Conservation (phyloP, 2,113 vertebrate genomes). For the Clinocottus analis region DNA sequence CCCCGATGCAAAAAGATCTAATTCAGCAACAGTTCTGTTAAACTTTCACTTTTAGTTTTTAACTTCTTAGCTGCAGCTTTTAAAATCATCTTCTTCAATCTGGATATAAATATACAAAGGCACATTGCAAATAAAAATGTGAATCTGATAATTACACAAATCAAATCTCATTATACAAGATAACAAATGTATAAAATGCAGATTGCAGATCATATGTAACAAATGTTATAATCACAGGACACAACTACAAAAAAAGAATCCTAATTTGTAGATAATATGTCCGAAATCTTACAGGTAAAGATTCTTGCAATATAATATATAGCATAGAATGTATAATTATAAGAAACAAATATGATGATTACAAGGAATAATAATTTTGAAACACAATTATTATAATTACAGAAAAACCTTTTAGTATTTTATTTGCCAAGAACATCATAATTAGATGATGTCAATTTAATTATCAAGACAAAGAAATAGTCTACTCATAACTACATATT, state of each 20-base stretch:
- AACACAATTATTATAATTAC: neutral
- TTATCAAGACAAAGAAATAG: neutral
- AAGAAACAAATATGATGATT: neutral
- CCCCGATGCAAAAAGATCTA: conserved; percentile 15
- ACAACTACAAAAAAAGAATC: no score
- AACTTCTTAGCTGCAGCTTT: neutral
- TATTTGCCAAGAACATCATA: neutral
- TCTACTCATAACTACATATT: neutral
- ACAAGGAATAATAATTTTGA: neutral
- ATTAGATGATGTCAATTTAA: neutral
- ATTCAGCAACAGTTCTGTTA: neutral
- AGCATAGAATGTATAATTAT: neutral
- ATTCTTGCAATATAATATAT: neutral
- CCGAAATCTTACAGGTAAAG: no score
- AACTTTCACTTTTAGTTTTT: conserved; percentile 23
- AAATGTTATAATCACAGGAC: no score
- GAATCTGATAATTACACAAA: no score
- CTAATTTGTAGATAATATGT: no score
- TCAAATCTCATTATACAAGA: no score
- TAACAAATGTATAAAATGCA: no score
- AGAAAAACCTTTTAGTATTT: neutral
- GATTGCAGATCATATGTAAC: no score
- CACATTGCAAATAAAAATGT: neutral
- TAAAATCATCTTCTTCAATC: neutral
- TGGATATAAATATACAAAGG: neutral